Percentiles rank a stretch among this genome's conserved stretches.
Evolutionary conservation across 2,888 invertebrate genomes (phyloP).

Genomic region (Creontiades dilutus): DNA sequence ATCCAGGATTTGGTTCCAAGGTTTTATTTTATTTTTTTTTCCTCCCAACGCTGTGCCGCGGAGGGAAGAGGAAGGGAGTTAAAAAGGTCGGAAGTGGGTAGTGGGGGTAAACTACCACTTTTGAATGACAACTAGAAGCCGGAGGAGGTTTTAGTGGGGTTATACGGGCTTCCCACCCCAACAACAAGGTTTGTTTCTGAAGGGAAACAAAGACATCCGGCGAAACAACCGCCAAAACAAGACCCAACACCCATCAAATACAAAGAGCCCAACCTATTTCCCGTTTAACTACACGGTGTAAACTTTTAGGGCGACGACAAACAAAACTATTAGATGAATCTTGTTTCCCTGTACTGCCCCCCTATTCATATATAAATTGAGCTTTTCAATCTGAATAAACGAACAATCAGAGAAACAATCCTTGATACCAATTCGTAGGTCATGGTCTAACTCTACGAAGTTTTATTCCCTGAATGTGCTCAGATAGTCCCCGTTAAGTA

Average conservation of each 20-base stretch:
- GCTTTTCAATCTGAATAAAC: constrained; percentile 9
- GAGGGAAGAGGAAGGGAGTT: constrained; percentile 48
- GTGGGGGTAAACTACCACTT: constrained; percentile 71
- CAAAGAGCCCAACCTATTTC: constrained; percentile 58
- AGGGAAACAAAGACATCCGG: constrained; percentile 66
- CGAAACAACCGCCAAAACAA: constrained; percentile 69
- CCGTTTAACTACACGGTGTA: constrained; percentile 68
- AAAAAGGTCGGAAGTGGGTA: constrained; percentile 34
- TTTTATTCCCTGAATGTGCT: not conserved
- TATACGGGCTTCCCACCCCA: constrained; percentile 57
- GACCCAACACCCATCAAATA: constrained; percentile 69
- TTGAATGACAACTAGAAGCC: constrained; percentile 69
- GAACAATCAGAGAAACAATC: not conserved
- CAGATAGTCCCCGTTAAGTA: too few species aligned
- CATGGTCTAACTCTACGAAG: not conserved
- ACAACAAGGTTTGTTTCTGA: constrained; percentile 39
- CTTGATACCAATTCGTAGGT: not conserved
- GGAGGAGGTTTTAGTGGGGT: constrained; percentile 66
- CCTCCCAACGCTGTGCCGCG: not conserved
- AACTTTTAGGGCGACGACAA: constrained; percentile 57
- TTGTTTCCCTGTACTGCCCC: constrained; percentile 15
- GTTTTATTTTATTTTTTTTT: constrained; percentile 4
- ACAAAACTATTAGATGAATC: constrained; percentile 61
- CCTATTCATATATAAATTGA: constrained; percentile 47
- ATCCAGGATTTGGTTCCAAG: constrained; percentile 69